Base-by-base conservation (phyloP, 2,888 invertebrate species). In the Eilema sororculum region DNA sequence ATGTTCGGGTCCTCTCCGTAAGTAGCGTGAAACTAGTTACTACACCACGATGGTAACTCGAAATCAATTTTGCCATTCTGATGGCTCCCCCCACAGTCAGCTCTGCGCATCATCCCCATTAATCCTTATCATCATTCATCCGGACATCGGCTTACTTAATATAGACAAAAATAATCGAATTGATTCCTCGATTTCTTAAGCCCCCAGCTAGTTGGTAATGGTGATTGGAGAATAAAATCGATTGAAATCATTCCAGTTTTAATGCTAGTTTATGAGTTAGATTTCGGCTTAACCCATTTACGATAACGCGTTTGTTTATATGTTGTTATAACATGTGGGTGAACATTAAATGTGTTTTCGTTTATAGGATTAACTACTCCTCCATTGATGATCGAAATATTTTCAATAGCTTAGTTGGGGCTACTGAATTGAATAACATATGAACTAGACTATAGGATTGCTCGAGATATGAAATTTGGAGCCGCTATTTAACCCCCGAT, bases 231-330 rank as follows among this genome's bases (percentile, higher is more conserved):
- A 58, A 25, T 52, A 20, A 52, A 52, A 58, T 58, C 16, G 13
- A 58, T 58, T 24, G 58, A 25, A 58, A 28, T 25, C 58, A 25
- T 58, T 24, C 13, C 16, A 16, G 4, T 13, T 58, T 25, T 58
- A 58, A 58, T 24, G 58, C 58, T 58, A 28, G 25, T 58, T 58
- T 25, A 58, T 58, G 58, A 25, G 58, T 58, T 28, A 25, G 58
- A 58, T 58, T 58, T 25, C 28, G 58, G 25, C 25, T 58, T 24
- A 25, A 25, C 24, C 25, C 25, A 58, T 13, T 58, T 58, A 46
- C 46, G 20, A 41, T 41, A 41, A 41, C 13, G 41, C 6, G 20
- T 20, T 52, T 52, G 52, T 52, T n/a, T n/a, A 52, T n/a, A 20
- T 52, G n/a, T n/a, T 52, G 52, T 52, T 52, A 52, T 52, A 52